Evolutionary conservation across 2,113 vertebrate genomes (phyloP), one percentile per base, ranked within the genome.

Genomic region (Casuarius casuarius): DNA sequence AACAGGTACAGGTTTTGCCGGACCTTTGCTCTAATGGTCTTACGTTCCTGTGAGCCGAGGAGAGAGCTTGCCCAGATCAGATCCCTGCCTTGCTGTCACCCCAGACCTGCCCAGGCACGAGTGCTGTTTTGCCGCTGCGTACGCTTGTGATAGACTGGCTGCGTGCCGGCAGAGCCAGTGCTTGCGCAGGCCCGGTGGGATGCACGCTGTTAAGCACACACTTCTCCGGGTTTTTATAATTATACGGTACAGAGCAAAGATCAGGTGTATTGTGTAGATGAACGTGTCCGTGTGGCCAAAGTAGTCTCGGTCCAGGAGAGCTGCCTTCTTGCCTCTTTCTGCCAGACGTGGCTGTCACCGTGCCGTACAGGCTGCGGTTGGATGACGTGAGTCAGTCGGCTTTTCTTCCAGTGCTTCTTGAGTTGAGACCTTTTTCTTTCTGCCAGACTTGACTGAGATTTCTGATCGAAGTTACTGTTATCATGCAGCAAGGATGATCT

Each of bases 281-380:
- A 44, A 16, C 0, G 0, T n/a, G 17, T 59, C 19, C 1, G 0
- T 7, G 10, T 54, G 38, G 52, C 68, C 19, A 6, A 0, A 3
- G 22, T 5, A 40, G 44, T 74, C 44, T n/a, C 3, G 1, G 26
- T 29, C 18, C 10, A 4, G 52, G 22, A 20, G 38, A 20, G 52
- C 20, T 29, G 46, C 26, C 44, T 44, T 40, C 31, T 33, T 61
- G 46, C 22, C 44, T 61, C 6, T 1, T 54, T 61, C 17, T 13
- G 63, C 17, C 38, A 33, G 38, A 7, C 38, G 28, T 5, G 33
- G 20, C 70, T 70, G 8, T 17, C 8, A 17, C 25, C 12, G 0
- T 61, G 67, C 35, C 31, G 16, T 35, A 17, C 7, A 66, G 58
- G 28, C 40, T 23, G 19, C 51, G 25, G 33, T 48, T 56, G 40